These are phyloP conservation scores for Nicator chloris DNA, from an alignment of 2,113 vertebrate species.

Conservation along the genomic window DNA sequence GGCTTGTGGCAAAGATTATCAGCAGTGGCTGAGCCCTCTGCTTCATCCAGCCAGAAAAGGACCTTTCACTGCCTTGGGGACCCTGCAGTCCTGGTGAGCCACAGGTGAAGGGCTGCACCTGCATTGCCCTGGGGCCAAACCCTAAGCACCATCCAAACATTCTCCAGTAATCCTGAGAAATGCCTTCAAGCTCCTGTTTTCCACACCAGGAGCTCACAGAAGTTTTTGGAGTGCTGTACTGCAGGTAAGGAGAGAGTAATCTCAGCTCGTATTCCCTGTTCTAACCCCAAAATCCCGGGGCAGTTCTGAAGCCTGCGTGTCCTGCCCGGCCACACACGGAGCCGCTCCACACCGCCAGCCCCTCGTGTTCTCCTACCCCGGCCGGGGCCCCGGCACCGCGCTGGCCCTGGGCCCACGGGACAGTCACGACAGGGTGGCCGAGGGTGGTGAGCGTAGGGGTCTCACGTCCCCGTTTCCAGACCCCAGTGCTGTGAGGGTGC, in stretches of 20 bases:
- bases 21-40: neutral
- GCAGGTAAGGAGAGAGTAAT: neutral
- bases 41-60: neutral
- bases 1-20: neutral
- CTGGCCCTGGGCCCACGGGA: neutral
- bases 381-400: rapidly evolving
- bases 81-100: neutral
- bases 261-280: neutral
- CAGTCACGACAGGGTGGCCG: neutral
- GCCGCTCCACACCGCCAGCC: rapidly evolving
- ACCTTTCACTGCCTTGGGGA: neutral
- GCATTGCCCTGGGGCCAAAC: rapidly evolving
- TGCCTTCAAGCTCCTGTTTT: neutral
- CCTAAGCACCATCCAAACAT: neutral
- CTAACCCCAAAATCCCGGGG: neutral
- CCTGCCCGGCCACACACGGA: neutral
- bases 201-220: neutral
- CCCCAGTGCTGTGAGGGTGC: neutral
- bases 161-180: neutral
- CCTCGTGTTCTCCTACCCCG: neutral
- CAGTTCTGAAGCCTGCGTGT: neutral
- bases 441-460: neutral
- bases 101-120: neutral
- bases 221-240: rapidly evolving
- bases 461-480: neutral